Percentiles rank a stretch among this genome's conserved stretches.
phyloP scores from a whole-genome alignment of 2,113 vertebrate species.

The Stigmatopora nigra region DNA sequence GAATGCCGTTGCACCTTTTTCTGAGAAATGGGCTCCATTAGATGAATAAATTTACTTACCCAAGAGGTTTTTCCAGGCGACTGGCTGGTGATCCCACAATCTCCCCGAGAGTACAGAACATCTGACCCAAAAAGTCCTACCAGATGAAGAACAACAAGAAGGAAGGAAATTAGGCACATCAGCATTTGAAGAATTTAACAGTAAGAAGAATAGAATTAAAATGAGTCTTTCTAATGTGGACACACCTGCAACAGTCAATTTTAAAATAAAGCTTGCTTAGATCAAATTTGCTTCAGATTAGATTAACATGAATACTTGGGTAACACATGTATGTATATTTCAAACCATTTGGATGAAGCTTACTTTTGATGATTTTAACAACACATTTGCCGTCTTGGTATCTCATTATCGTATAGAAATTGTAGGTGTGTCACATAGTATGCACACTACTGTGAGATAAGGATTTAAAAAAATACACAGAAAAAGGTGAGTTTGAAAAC shows the following conservation, averaged over 20 bases:
- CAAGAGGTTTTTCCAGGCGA: conserved; percentile 87
- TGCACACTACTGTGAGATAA: conserved; percentile 8
- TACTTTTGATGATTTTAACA: not conserved
- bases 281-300: not conserved
- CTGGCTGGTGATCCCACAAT: conserved; percentile 90
- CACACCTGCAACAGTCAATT: conserved; percentile 5
- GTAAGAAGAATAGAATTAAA: not conserved
- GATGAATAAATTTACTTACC: conserved; percentile 68
- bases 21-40: not conserved
- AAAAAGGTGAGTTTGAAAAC: conserved; percentile 15
- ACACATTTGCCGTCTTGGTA: not conserved
- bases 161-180: not conserved
- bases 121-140: conserved; percentile 92
- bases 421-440: conserved; percentile 1
- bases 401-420: not conserved
- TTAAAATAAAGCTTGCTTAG: conserved; percentile 2
- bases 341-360: not conserved
- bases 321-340: not conserved
- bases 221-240: not conserved
- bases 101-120: conserved; percentile 91
- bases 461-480: conserved; percentile 10
- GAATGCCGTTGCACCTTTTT: not conserved
- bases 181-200: not conserved
- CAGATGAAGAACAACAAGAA: conserved; percentile 5
- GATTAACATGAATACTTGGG: not conserved